phyloP scores from a whole-genome alignment of 92 coral and sea anemone genomes.

The Ricordea florida region DNA sequence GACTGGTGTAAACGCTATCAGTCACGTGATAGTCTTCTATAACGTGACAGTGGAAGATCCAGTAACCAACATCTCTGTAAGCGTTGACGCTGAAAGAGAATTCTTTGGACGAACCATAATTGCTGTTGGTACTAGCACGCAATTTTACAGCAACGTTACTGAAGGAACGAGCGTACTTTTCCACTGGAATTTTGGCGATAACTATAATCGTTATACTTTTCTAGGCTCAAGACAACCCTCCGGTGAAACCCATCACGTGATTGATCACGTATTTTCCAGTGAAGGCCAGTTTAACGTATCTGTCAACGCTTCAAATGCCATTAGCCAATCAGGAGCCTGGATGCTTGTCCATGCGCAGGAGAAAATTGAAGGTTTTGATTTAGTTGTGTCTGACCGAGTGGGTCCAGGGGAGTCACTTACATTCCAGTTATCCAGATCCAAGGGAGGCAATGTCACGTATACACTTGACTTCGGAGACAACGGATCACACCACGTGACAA shows the following conservation, averaged over 20 bases:
- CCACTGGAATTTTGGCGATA: slow-evolving; percentile 44
- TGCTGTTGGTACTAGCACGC: slow-evolving; percentile 33
- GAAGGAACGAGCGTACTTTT: slow-evolving; percentile 72
- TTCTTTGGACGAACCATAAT: slow-evolving; percentile 30
- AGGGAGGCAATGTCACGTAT: slow-evolving; percentile 76
- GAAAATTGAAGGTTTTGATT: slow-evolving; percentile 61
- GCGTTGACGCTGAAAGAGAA: slow-evolving; percentile 28
- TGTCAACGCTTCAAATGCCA: slow-evolving; percentile 63
- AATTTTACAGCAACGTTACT: slow-evolving; percentile 31
- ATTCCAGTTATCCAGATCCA: slow-evolving; percentile 16
- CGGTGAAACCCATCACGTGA: slow-evolving; percentile 33
- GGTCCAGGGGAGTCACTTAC: slow-evolving; percentile 34
- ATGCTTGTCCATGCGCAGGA: slow-evolving; percentile 64
- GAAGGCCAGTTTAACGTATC: slow-evolving; percentile 46
- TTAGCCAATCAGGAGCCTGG: slow-evolving; percentile 60
- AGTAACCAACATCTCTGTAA: slow-evolving; percentile 40
- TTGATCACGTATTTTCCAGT: slow-evolving; percentile 43
- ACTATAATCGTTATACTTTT: neutral
- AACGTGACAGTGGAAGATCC: slow-evolving; percentile 79
- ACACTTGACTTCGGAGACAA: slow-evolving; percentile 61
- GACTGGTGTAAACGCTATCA: slow-evolving; percentile 61
- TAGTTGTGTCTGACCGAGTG: slow-evolving; percentile 37
- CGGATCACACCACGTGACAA: slow-evolving; percentile 52
- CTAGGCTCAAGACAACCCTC: slow-evolving; percentile 4
- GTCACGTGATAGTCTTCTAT: slow-evolving; percentile 71